Base-by-base conservation (phyloP, 1,140 invertebrate species). In the Pararge aegeria region DNA sequence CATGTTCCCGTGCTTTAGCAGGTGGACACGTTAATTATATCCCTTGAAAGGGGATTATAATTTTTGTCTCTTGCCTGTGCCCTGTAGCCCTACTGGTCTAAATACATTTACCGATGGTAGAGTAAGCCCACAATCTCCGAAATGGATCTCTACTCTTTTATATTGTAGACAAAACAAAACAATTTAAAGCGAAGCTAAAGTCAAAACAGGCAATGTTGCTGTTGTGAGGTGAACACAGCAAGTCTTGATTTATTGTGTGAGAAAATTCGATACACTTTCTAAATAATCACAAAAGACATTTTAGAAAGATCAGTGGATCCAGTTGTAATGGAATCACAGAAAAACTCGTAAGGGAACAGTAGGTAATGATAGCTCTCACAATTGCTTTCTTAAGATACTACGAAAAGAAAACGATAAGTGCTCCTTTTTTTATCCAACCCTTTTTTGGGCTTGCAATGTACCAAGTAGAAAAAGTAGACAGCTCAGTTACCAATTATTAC, bases 241-340 rank as follows among this genome's bases (percentile, higher is more conserved):
- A 27, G 5, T 27, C 27, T 12, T n/a, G 10, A 34, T 0, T 34
- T 34, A 7, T 34, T 34, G 12, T 34, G 16, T 16, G 15, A 13
- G 7, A 51, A 1, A 42, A 58, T 52, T 44, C 49, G 56, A 40
- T 44, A 42, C 56, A 51, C 56, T 58, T 49, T 52, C 56, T 10
- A 58, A 34, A 18, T 21, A 54, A 57, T 13, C 13, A 56, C 42
- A 48, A 52, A 57, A 46, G 38, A 24, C 40, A 34, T 58, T 52
- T 58, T 7, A 51, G 56, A 42, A 48, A 58, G 51, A 57, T 40
- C 46, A 12, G 9, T 24, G 30, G 20, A 24, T 54, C 37, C n/a
- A 19, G 34, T 30, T 9, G 7, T 40, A 9, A 51, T 54, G 38
- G 30, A 2, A 58, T 42, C 20, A 24, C 34, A 51, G 1, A 42